These are phyloP conservation scores for Chiloscyllium plagiosum DNA, from an alignment of 2,113 vertebrate genomes.

Conservation along the genomic window DNA sequence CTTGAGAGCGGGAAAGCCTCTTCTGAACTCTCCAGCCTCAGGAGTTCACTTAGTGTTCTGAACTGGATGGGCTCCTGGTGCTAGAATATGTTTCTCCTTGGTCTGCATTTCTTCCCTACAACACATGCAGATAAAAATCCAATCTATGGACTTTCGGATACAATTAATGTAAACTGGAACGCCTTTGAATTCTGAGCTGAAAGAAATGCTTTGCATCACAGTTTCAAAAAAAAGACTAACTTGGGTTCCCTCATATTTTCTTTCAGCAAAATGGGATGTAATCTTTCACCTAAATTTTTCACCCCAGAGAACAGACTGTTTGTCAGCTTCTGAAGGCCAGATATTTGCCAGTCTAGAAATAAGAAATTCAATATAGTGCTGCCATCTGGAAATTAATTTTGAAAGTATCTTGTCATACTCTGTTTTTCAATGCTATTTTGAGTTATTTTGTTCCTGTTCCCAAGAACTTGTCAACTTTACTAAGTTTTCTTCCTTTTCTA, in stretches of 20 bases:
- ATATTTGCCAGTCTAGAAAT: neutral
- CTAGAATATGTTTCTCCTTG: too few relatives aligned
- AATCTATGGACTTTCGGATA: neutral
- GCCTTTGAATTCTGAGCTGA: neutral
- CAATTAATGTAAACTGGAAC: neutral
- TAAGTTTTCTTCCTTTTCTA: neutral
- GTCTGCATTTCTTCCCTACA: too few relatives aligned
- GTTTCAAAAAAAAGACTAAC: neutral
- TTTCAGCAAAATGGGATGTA: neutral
- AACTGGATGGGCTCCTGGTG: too few relatives aligned
- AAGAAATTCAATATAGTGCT: neutral
- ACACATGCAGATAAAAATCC: too few relatives aligned
- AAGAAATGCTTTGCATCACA: neutral
- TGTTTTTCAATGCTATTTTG: neutral
- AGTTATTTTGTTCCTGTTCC: neutral
- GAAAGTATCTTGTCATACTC: neutral
- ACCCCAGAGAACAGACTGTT: neutral
- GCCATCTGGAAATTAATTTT: neutral
- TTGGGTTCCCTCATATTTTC: neutral
- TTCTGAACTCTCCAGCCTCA: too few relatives aligned
- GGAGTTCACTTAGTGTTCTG: too few relatives aligned
- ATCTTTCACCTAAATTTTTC: neutral
- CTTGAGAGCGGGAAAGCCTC: too few relatives aligned
- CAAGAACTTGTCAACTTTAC: neutral
- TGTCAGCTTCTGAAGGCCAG: neutral